These are phyloP conservation scores for Ophiodon elongatus DNA, from an alignment of 2,113 vertebrate genomes.

Conservation along the genomic window DNA sequence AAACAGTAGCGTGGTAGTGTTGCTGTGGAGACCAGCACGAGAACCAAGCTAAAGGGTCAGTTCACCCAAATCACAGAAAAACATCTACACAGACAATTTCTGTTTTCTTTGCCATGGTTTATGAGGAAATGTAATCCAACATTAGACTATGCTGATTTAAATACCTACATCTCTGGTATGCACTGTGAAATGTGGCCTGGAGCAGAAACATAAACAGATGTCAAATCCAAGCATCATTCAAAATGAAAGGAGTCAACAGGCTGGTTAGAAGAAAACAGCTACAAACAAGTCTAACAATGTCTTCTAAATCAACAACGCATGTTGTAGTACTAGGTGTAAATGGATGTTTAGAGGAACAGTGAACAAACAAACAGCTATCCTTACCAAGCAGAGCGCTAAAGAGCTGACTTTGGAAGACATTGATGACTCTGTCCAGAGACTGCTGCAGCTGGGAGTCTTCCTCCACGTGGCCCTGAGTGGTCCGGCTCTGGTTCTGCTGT, in stretches of 20 bases:
- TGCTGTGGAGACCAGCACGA: neutral
- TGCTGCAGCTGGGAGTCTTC: constrained; percentile 75
- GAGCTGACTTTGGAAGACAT: constrained; percentile 80
- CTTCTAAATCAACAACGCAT: neutral
- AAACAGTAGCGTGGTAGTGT: neutral
- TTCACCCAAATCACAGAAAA: neutral
- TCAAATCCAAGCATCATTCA: neutral
- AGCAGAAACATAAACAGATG: neutral
- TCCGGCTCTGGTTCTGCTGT: constrained; percentile 52
- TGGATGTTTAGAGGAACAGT: neutral
- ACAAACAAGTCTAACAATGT: too few relatives aligned
- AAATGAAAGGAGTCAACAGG: neutral
- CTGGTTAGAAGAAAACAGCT: neutral
- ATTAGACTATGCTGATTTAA: neutral
- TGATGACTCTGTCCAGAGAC: constrained; percentile 79
- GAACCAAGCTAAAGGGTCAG: neutral
- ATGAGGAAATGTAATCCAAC: neutral
- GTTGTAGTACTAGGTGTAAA: neutral
- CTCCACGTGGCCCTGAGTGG: constrained; percentile 53
- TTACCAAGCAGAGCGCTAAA: constrained; percentile 80
- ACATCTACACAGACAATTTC: neutral
- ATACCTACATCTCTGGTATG: neutral
- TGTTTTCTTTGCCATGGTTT: neutral
- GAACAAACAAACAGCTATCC: constrained; percentile 25
- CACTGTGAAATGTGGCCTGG: neutral